phyloP scores from a whole-genome alignment of 2,113 vertebrate genomes.

The zebrafish (Danio rerio) region DNA sequence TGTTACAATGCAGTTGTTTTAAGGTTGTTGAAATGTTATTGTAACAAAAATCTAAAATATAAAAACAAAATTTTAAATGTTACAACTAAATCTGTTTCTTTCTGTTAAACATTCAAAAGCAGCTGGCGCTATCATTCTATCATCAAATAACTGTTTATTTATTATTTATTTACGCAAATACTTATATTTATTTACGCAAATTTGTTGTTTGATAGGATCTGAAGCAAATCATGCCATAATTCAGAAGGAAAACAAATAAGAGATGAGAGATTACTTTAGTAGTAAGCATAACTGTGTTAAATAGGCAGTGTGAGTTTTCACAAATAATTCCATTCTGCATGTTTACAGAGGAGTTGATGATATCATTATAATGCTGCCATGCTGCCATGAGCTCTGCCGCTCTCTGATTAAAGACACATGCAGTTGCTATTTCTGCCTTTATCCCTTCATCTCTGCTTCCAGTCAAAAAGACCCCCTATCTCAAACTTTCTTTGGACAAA shows the following conservation, averaged over 20 bases:
- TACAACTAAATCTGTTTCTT: neutral
- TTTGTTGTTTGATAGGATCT: neutral
- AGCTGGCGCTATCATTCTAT: neutral
- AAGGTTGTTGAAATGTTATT: too few species aligned
- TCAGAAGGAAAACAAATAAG: neutral
- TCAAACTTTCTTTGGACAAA: neutral
- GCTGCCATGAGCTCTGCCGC: conserved; percentile 2
- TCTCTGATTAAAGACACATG: conserved; percentile 54
- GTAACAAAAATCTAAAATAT: too few species aligned
- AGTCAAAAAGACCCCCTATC: neutral
- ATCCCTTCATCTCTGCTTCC: neutral
- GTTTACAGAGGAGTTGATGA: conserved; percentile 28
- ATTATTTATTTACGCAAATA: too few species aligned
- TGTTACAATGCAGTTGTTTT: too few species aligned
- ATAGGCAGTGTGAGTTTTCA: conserved; percentile 1
- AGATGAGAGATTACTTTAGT: conserved; percentile 6
- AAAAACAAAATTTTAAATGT: too few species aligned
- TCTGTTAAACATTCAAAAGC: neutral
- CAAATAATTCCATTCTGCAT: conserved; percentile 39
- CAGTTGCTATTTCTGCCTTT: neutral
- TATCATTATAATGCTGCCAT: conserved; percentile 46
- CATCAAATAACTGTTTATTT: neutral
- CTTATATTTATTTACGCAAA: too few species aligned
- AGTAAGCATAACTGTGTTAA: neutral
- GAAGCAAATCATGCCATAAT: conserved; percentile 6